phyloP scores from a whole-genome alignment of 2,797 vertebrate genomes.

The Gambusia yucatana region DNA sequence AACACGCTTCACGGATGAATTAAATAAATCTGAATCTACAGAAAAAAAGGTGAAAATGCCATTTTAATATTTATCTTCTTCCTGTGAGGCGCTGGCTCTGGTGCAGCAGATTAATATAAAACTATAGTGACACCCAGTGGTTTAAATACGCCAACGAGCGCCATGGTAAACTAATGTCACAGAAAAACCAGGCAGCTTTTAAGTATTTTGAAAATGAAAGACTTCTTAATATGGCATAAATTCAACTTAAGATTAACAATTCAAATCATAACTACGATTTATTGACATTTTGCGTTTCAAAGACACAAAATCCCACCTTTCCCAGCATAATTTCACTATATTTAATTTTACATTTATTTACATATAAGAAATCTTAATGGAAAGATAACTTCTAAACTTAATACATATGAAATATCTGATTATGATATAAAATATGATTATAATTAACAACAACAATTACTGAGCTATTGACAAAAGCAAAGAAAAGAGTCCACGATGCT shows the following conservation, averaged over 20 bases:
- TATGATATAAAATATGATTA: not conserved
- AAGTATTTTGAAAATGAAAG: not conserved
- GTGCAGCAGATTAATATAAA: not conserved
- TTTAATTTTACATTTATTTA: not conserved
- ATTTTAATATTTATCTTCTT: not conserved
- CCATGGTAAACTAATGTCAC: not conserved
- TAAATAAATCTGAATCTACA: not conserved
- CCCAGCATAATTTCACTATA: not conserved
- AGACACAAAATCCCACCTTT: not conserved
- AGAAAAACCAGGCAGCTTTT: not conserved
- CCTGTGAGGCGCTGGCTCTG: not conserved
- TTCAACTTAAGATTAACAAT: not conserved
- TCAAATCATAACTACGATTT: not conserved
- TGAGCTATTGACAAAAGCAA: not conserved
- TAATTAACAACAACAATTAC: not conserved
- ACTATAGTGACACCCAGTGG: conserved; percentile 31
- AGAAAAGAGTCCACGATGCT: not conserved
- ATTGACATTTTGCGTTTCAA: not conserved
- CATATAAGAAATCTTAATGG: not conserved
- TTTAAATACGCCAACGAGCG: not conserved
- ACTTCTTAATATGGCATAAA: not conserved
- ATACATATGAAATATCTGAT: no score
- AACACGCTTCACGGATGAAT: not conserved
- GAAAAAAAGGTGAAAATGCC: no score
- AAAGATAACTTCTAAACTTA: not conserved